Evolutionary conservation across 53 echinoderm and acorn worm species (phyloP).

Genomic region (Echinometra lucunter): DNA sequence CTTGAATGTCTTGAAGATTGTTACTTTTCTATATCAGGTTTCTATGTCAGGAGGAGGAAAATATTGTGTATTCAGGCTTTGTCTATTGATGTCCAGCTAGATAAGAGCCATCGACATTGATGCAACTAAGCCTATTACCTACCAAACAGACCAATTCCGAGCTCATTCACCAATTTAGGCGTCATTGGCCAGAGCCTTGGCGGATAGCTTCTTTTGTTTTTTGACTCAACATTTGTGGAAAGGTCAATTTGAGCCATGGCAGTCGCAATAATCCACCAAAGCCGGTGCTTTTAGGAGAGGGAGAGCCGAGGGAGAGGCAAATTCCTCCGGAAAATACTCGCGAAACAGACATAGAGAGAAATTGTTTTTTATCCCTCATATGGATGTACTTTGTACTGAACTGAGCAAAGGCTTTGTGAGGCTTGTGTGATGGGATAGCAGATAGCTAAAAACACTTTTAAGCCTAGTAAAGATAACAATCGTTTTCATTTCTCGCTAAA

Average conservation of each 20-base stretch:
- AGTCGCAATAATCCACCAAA: conserved; percentile 4
- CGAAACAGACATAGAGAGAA: background rate
- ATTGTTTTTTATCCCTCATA: conserved; percentile 10
- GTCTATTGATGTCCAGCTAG: background rate
- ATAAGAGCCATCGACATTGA: conserved; percentile 15
- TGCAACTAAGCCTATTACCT: conserved; percentile 14
- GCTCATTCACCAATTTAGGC: conserved; percentile 7
- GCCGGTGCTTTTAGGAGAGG: background rate
- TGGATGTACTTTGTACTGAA: background rate
- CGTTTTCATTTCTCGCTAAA: background rate
- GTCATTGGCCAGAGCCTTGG: background rate
- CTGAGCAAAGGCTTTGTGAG: background rate
- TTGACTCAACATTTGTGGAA: background rate
- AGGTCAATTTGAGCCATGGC: background rate
- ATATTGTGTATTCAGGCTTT: background rate
- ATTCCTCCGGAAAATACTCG: background rate
- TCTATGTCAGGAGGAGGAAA: background rate
- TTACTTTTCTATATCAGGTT: no score
- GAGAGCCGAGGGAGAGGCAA: background rate
- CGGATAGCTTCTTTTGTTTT: background rate
- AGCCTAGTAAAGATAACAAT: background rate
- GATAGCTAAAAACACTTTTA: background rate
- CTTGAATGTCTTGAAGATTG: background rate
- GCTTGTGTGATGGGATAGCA: background rate
- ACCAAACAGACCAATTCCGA: conserved; percentile 2